A percentile compares a stretch with the other conserved stretches of the same genome.
Evolutionary conservation across 92 coral and sea anemone species (phyloP).

Genomic region (Porites cylindrica): DNA sequence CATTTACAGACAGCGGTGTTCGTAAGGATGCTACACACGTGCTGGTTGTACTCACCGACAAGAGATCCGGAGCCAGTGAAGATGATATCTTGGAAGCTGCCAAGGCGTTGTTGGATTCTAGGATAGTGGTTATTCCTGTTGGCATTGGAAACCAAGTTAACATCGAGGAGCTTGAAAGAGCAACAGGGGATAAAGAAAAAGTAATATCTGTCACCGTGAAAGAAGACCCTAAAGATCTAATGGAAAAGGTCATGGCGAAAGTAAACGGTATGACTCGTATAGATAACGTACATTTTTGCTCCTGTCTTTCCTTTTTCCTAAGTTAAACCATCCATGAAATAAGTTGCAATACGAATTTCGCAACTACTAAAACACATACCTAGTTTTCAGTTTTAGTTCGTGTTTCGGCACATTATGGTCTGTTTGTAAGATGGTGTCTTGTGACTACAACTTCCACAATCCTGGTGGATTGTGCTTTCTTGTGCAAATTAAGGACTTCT

Average conservation of each 20-base stretch:
- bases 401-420: no score
- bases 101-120: conserved; percentile 62
- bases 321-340: no score
- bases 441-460: no score
- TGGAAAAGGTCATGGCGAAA: conserved; percentile 69
- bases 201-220: conserved; percentile 50
- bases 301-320: neutral
- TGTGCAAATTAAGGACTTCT: no score
- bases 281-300: neutral
- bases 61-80: conserved; percentile 60
- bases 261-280: conserved; percentile 44
- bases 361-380: no score
- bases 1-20: conserved; percentile 48
- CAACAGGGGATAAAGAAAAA: conserved; percentile 38
- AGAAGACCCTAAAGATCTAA: conserved; percentile 61
- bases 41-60: conserved; percentile 79
- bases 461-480: no score
- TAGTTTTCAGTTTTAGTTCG: no score
- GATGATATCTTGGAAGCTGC: conserved; percentile 61
- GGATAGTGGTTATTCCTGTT: conserved; percentile 85
- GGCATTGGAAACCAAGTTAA: conserved; percentile 78
- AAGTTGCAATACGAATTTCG: no score
- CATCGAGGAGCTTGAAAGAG: conserved; percentile 42
- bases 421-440: no score
- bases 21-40: conserved; percentile 56